Evolutionary conservation across 2,797 vertebrate species (phyloP).

Genomic region (Bradypodion ventrale): DNA sequence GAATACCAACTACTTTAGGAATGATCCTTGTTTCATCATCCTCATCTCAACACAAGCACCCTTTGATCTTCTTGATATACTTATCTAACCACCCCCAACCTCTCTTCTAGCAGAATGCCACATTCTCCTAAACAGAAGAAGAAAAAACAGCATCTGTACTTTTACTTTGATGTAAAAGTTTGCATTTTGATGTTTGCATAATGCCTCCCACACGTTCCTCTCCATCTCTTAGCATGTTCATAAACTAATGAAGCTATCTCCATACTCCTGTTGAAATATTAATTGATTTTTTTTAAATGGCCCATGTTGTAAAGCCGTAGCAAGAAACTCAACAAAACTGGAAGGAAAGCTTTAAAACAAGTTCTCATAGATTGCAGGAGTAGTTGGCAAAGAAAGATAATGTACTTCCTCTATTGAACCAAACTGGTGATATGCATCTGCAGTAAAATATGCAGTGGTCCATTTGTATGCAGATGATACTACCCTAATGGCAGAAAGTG

Average conservation of each 20-base stretch:
- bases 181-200: background rate
- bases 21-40: background rate
- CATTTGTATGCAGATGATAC: too few species aligned
- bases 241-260: conserved; percentile 17
- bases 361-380: background rate
- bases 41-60: background rate
- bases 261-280: conserved; percentile 19
- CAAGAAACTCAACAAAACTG: background rate
- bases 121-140: background rate
- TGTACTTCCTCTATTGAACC: conserved; percentile 9
- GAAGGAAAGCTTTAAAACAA: background rate
- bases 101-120: background rate
- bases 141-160: background rate
- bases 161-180: conserved; percentile 16
- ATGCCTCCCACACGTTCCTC: background rate
- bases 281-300: background rate
- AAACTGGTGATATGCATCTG: background rate
- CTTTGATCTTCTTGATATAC: background rate
- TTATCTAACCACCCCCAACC: background rate
- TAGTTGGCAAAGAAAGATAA: background rate
- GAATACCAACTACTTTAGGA: background rate
- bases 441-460: background rate
- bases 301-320: background rate
- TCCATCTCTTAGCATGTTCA: background rate
- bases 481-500: too few species aligned